A percentile compares a stretch with the other conserved stretches of the same genome.
Evolutionary conservation across 2,797 vertebrate species (phyloP).

Genomic region (Xyrichtys novacula): DNA sequence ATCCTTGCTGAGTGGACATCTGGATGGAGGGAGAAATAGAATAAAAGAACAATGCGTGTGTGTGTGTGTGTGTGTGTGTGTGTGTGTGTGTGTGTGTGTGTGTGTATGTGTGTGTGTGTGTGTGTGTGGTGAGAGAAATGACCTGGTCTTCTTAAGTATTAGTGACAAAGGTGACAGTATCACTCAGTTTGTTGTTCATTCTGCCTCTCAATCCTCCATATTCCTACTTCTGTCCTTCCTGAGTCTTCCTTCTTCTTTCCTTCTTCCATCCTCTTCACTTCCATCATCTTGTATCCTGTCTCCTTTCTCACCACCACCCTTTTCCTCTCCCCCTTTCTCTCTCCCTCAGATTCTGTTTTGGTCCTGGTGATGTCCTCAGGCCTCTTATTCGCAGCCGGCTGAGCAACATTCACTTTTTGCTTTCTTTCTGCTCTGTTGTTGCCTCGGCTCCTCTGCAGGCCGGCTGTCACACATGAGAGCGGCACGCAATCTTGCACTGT

Average conservation of each 20-base stretch:
- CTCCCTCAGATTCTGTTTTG: constrained; percentile 30
- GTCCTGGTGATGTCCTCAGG: constrained; percentile 52
- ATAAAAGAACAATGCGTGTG: constrained; percentile 62
- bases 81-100: constrained; percentile 18
- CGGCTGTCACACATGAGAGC: constrained; percentile 5
- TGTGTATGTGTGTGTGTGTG: constrained; percentile 22
- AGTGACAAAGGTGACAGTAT: constrained; percentile 18
- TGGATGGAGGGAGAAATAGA: constrained; percentile 69
- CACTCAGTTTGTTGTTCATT: constrained; percentile 4
- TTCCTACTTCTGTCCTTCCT: constrained; percentile 4
- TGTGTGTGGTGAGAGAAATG: constrained; percentile 17
- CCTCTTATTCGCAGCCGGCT: constrained; percentile 47
- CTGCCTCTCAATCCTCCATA: background rate
- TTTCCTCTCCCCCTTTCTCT: constrained; percentile 30
- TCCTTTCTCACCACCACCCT: constrained; percentile 27
- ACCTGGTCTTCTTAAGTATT: constrained; percentile 25
- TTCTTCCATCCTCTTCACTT: constrained; percentile 2
- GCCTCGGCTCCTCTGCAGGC: constrained; percentile 18
- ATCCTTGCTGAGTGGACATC: constrained; percentile 75
- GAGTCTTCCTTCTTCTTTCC: constrained; percentile 32
- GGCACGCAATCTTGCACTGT: constrained; percentile 1
- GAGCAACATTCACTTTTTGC: constrained; percentile 54
- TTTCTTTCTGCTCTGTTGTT: constrained; percentile 33
- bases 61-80: constrained; percentile 34
- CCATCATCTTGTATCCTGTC: constrained; percentile 32